Base-by-base conservation (phyloP, 1,140 invertebrate genomes). In the Drosophila tani region DNA sequence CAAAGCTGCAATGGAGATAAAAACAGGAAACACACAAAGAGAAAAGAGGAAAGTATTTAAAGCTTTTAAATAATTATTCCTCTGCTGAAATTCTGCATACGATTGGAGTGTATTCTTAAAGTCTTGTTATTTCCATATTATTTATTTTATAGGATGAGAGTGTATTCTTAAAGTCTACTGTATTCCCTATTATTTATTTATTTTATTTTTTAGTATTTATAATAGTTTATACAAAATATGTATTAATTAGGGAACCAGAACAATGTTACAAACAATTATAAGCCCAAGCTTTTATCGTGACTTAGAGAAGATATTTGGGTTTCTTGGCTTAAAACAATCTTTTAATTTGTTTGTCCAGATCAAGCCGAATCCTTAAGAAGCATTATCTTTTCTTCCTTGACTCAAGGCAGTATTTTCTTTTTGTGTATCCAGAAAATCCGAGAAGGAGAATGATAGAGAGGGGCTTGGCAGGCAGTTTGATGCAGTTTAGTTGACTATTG, bases 401-500 rank as follows among this genome's bases (percentile, higher is more conserved):
- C 8, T 8, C 3, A 19, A 19, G 9, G 11, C 43, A 5, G 3
- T 11, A 35, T 35, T 11, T 45, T 45, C 11, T 11, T 19, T 15
- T 21, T 38, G 14, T 7, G 51, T 38, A 35, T 60, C 41, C 38
- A 14, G 11, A 41, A 43, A 32, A 62, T 5, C 8, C 3, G 24
- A 46, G 49, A 35, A 7, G 21, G 38, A 32, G 43, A 27, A 24
- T 7, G 24, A 27, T 47, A 43, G 71, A 58, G 60, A 40, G 53
- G 57, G 78, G 51, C 63, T 79, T 80, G 85, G 75, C 85, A 85
- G 85, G 68, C 85, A 84, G 81, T 90, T 71, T 81, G 84, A 88
- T 84, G 85, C 84, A 81, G 84, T 90, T 73, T 84, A 88, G 81
- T 88, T 90, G 84, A 79, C 85, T 88, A 88, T 88, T 88, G 85